Percentiles rank a stretch among this genome's conserved stretches.
These are phyloP conservation scores for Chloroceryle amazona DNA, from an alignment of 2,797 vertebrate genomes.

Conservation along the genomic window DNA sequence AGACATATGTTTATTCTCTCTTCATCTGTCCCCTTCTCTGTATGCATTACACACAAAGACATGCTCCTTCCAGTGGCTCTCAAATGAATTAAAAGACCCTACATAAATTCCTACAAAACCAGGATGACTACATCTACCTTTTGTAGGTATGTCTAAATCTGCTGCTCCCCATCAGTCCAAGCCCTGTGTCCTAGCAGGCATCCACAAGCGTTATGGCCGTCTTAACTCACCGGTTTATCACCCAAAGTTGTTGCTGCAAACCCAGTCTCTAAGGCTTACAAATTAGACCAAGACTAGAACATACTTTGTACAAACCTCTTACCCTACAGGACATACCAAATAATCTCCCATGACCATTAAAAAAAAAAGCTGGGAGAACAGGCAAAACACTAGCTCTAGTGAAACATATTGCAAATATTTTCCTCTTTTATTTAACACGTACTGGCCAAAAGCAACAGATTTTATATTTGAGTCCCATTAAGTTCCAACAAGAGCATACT, in stretches of 20 bases:
- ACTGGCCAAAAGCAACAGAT: background rate
- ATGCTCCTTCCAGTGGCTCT: background rate
- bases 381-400: background rate
- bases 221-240: background rate
- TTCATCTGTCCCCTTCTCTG: background rate
- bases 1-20: accelerated
- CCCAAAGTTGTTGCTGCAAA: background rate
- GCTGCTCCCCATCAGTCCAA: background rate
- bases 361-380: background rate
- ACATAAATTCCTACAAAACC: background rate
- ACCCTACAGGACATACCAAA: background rate
- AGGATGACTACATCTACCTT: background rate
- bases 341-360: background rate
- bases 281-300: background rate
- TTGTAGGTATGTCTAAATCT: background rate
- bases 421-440: background rate
- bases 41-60: accelerated
- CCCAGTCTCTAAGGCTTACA: background rate
- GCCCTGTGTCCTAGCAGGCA: background rate
- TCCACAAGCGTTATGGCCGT: background rate
- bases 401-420: background rate
- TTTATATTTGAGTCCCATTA: background rate
- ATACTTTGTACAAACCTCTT: background rate
- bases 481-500: background rate
- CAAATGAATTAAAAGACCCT: background rate